Conservation (phyloP, 2,888 invertebrate genomes). For the Ellobium chinense region DNA sequence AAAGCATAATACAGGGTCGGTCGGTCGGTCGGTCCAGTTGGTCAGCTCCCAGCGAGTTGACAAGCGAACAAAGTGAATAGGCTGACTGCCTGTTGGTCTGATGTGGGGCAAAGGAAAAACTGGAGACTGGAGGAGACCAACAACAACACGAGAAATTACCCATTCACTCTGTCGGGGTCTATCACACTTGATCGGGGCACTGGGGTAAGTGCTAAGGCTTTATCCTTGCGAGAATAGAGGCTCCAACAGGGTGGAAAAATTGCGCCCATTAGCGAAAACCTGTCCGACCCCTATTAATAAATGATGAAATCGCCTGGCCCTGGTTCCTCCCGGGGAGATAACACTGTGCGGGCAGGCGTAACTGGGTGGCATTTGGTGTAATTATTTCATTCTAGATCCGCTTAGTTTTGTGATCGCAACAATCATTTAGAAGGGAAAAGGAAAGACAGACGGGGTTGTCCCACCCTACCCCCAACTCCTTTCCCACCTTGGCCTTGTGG, state of each 20-base stretch:
- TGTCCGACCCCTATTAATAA: slow-evolving; percentile 1
- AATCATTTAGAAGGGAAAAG: too few relatives aligned
- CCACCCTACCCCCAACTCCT: too few relatives aligned
- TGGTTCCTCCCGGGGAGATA: not conserved
- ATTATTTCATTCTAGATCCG: not conserved
- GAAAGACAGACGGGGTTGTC: too few relatives aligned
- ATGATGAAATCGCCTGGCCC: not conserved
- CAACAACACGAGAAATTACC: not conserved
- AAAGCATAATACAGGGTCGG: too few relatives aligned
- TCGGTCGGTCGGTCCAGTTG: not conserved
- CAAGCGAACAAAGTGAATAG: not conserved
- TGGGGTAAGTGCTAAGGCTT: not conserved
- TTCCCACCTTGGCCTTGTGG: too few relatives aligned
- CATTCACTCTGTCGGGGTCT: not conserved
- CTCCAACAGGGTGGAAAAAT: slow-evolving; percentile 6
- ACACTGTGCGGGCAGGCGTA: not conserved
- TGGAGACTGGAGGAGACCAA: not conserved
- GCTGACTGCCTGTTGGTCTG: not conserved
- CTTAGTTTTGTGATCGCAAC: too few relatives aligned
- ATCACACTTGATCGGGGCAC: not conserved
- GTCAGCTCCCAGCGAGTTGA: not conserved
- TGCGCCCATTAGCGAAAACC: slow-evolving; percentile 5
- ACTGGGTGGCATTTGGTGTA: not conserved
- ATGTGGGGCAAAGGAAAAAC: not conserved
- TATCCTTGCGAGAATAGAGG: not conserved